Percentiles rank a stretch among this genome's conserved stretches.
These are phyloP conservation scores for Oreochromis niloticus DNA, from an alignment of 2,113 vertebrate species.

Conservation along the genomic window DNA sequence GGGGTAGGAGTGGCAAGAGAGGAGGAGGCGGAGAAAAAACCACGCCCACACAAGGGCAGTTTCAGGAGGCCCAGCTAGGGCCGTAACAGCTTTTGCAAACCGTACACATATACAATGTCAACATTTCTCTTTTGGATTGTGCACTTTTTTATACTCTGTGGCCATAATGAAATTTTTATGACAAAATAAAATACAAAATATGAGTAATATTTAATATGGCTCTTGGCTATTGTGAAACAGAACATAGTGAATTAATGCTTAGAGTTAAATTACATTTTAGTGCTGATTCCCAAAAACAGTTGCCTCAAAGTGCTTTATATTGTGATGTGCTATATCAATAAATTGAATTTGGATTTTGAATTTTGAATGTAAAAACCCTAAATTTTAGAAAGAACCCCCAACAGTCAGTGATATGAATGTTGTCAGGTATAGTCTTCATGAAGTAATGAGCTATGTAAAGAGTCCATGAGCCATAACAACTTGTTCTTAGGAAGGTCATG, in stretches of 20 bases:
- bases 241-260: neutral
- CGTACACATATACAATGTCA: neutral
- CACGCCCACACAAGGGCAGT: too few species aligned
- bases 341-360: neutral
- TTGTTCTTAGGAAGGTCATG: neutral
- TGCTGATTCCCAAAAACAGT: neutral
- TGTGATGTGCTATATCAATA: neutral
- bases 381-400: neutral
- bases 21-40: too few species aligned
- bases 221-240: neutral
- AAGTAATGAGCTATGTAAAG: neutral
- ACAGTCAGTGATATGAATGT: neutral
- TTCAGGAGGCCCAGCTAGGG: too few species aligned
- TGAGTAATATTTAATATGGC: neutral
- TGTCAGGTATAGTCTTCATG: neutral
- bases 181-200: neutral
- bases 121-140: neutral
- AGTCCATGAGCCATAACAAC: neutral
- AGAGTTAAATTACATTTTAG: neutral
- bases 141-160: rapidly evolving
- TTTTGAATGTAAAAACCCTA: rapidly evolving
- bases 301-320: neutral
- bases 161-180: neutral
- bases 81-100: neutral
- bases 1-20: too few species aligned